Base-by-base conservation (phyloP, 2,797 vertebrate genomes). In the Menidia menidia region DNA sequence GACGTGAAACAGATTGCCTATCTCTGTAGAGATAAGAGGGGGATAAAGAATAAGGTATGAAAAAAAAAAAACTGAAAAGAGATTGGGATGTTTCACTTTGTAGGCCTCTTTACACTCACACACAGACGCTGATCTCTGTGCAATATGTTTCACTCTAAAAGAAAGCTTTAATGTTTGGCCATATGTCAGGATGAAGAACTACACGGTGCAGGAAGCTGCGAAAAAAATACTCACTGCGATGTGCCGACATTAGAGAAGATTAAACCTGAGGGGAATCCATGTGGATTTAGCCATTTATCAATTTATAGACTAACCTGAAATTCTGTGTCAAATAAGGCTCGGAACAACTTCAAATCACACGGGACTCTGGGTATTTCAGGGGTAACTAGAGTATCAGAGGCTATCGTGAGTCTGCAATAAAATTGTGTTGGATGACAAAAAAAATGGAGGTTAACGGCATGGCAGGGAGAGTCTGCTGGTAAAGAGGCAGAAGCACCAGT, bases 61-160 rank as follows among this genome's bases (percentile, higher is more conserved):
- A 82, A 82, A 71, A 75, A 82, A 82, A 68, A 78, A 82, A 85
- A 70, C 25, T 25, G 63, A 50, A 73, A 74, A 73, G 68, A 65
- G 63, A 85, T 68, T 53, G 81, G 67, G 77, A 71, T 80, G 81
- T 83, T 85, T 87, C 72, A 53, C 80, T 82, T 82, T 77, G 74
- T 64, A 78, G 71, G 67, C 56, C 31, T 80, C 64, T 78, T 84
- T 78, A 60, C 80, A 75, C 75, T 70, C 74, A 75, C 70, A 81
- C 73, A 57, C 69, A 67, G 76, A 84, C 74, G 63, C 73, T 80
- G 80, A 88, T 82, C 80, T 79, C 68, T 45, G 52, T 7, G 30
- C 70, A 76, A 50, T 79, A 74, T 85, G 78, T 85, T 85, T 85
- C 74, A 77, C 68, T 83, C 79, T 68, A 84, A 74, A 78, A 65